Evolutionary conservation across 2,113 vertebrate species (phyloP).

Genomic region (Scomber colias): DNA sequence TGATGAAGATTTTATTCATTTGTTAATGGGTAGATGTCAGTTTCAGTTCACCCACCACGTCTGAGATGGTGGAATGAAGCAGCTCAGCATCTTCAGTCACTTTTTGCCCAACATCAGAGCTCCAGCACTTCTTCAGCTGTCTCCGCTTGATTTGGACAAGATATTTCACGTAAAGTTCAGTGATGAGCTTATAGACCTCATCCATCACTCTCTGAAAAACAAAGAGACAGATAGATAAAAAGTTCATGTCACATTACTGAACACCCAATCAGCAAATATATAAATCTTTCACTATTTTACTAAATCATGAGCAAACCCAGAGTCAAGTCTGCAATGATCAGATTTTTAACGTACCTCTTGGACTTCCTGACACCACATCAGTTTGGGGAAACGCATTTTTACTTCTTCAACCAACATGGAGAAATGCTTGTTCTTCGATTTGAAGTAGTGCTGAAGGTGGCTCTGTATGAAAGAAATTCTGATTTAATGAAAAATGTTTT

Average conservation of each 20-base stretch:
- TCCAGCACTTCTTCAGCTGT: constrained; percentile 57
- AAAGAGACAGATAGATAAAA: not conserved
- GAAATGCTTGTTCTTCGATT: not conserved
- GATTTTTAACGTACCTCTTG: constrained; percentile 35
- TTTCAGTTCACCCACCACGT: constrained; percentile 49
- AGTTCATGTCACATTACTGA: not conserved
- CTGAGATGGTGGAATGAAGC: constrained; percentile 37
- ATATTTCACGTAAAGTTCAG: constrained; percentile 58
- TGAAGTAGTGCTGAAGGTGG: constrained; percentile 67
- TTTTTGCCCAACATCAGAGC: not conserved
- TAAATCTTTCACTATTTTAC: no score
- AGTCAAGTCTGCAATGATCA: no score
- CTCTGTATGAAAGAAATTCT: constrained; percentile 43
- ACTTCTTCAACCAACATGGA: not conserved
- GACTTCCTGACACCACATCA: constrained; percentile 17
- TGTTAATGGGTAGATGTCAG: not conserved
- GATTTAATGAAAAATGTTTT: not conserved
- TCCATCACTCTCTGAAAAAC: constrained; percentile 63
- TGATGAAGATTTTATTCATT: no score
- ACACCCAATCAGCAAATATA: no score
- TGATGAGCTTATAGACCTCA: constrained; percentile 47
- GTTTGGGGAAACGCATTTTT: constrained; percentile 8
- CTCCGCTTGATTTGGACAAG: constrained; percentile 37
- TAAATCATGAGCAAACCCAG: no score
- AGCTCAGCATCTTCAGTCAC: constrained; percentile 43